Percentiles rank a stretch among this genome's conserved stretches.
Conservation (phyloP, 2,888 invertebrate genomes). For the Druceiella hillmani region DNA sequence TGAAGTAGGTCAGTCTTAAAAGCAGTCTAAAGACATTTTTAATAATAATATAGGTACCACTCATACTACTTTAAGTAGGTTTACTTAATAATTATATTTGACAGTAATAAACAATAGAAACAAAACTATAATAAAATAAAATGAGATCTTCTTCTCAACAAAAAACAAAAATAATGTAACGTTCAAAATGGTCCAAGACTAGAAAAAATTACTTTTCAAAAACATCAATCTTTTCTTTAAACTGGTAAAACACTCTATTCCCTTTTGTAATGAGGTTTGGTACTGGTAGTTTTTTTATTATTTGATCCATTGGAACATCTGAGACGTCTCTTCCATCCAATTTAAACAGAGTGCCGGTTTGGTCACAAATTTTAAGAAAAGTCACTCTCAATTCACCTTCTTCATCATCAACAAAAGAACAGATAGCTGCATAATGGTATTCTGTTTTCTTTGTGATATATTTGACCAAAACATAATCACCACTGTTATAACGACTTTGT, state of each 20-base stretch:
- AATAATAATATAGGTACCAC: background rate
- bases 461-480: too few relatives aligned
- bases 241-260: background rate
- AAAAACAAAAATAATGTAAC: conserved; percentile 6
- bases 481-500: too few relatives aligned
- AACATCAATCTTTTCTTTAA: conserved; percentile 1
- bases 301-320: too few relatives aligned
- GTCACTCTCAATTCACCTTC: too few relatives aligned
- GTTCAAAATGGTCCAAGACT: too few relatives aligned
- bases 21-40: conserved; percentile 8
- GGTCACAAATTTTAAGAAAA: too few relatives aligned
- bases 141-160: conserved; percentile 11
- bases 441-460: too few relatives aligned
- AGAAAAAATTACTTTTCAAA: background rate
- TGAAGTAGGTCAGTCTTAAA: conserved; percentile 11
- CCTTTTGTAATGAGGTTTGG: background rate
- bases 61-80: conserved; percentile 11
- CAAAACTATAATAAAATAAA: conserved; percentile 8
- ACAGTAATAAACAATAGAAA: conserved; percentile 8
- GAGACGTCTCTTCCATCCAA: too few relatives aligned
- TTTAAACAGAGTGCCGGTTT: too few relatives aligned
- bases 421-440: too few relatives aligned
- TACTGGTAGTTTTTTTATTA: background rate
- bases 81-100: conserved; percentile 11
- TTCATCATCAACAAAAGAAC: too few relatives aligned